Conservation (phyloP, 2,113 vertebrate genomes). For the Sarotherodon lohbergeri region DNA sequence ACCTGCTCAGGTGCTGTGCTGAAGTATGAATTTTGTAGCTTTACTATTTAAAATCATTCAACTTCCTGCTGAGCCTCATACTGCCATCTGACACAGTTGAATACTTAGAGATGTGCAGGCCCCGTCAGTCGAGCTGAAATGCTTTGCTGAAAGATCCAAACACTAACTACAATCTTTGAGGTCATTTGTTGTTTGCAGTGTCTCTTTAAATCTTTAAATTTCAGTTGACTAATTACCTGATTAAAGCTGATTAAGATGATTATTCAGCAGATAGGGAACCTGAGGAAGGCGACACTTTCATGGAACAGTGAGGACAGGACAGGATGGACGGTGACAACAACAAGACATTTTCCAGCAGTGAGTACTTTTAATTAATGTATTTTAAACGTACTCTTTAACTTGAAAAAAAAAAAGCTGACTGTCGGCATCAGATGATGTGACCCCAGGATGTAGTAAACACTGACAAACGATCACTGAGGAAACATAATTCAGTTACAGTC, state of each 20-base stretch:
- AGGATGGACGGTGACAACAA: not conserved
- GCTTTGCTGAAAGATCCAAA: not conserved
- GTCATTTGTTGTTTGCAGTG: not conserved
- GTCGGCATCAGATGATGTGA: not conserved
- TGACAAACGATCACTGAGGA: not conserved
- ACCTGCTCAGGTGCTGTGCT: not conserved
- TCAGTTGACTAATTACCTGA: fast-evolving
- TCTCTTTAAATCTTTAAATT: not conserved
- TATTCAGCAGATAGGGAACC: not conserved
- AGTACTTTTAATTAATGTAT: fast-evolving
- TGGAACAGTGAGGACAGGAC: not conserved
- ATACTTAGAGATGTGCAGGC: fast-evolving
- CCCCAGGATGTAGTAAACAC: not conserved
- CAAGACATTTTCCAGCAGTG: not conserved
- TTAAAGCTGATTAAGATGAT: not conserved
- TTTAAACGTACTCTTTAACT: not conserved
- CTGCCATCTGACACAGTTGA: too few species aligned
- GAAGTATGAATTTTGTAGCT: not conserved
- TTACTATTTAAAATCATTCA: not conserved
- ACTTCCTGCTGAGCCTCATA: not conserved
- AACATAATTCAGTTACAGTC: not conserved
- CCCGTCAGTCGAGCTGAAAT: not conserved
- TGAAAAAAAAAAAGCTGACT: not conserved
- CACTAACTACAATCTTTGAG: not conserved
- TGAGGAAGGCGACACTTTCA: not conserved